phyloP scores from a whole-genome alignment of 2,797 vertebrate species.

The Clarias laeviceps region DNA sequence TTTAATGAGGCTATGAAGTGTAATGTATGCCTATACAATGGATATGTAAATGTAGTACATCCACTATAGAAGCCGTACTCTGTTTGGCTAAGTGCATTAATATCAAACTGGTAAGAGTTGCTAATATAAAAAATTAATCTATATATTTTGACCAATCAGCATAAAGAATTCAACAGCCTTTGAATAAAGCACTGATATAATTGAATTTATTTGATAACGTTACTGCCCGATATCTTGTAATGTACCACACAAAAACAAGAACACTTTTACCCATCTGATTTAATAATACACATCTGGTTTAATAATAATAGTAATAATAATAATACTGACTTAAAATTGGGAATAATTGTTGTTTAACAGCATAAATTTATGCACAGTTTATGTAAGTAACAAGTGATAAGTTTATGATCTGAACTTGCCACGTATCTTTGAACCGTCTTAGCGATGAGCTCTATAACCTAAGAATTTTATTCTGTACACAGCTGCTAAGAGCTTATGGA shows the following conservation, averaged over 20 bases:
- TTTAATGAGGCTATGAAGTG: neutral
- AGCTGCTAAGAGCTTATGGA: neutral
- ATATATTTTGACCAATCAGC: neutral
- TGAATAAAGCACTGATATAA: neutral
- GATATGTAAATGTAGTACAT: too few species aligned
- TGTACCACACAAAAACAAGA: conserved; percentile 6
- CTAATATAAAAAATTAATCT: neutral
- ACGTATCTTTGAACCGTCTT: conserved; percentile 5
- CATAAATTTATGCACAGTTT: neutral
- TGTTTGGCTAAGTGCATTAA: neutral
- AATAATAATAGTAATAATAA: too few species aligned
- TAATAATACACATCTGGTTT: neutral
- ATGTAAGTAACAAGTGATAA: neutral
- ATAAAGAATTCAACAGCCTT: neutral
- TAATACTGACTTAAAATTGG: neutral
- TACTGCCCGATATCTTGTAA: neutral
- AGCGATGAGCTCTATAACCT: neutral
- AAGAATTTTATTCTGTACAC: neutral
- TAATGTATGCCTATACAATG: too few species aligned
- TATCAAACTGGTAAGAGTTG: neutral
- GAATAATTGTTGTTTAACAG: neutral
- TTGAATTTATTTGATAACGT: neutral
- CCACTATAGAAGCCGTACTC: neutral
- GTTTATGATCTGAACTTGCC: conserved; percentile 11
- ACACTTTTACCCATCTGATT: neutral